phyloP scores from a whole-genome alignment of 2,113 vertebrate genomes.

The Plecotus auritus region DNA sequence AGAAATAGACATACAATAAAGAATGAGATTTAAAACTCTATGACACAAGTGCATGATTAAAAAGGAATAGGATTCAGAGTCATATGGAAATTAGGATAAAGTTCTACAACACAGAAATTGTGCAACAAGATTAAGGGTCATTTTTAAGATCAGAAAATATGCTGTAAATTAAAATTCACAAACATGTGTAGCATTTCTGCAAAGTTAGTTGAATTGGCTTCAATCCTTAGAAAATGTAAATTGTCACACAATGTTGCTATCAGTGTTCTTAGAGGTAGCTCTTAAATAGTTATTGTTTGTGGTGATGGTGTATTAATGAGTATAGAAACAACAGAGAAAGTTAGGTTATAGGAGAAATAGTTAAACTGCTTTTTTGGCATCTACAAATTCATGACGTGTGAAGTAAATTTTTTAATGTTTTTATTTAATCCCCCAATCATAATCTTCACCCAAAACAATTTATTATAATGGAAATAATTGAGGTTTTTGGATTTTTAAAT shows the following conservation, averaged over 20 bases:
- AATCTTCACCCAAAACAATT: not conserved
- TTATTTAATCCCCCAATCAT: not conserved
- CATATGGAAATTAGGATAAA: not conserved
- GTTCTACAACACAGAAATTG: not conserved
- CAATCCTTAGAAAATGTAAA: not conserved
- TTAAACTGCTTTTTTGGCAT: not conserved
- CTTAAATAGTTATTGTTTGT: not conserved
- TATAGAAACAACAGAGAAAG: not conserved
- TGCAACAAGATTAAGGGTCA: not conserved
- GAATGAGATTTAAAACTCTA: not conserved
- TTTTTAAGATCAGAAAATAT: not conserved
- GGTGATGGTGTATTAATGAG: not conserved
- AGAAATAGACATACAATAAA: not conserved
- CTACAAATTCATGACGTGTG: not conserved
- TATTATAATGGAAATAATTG: not conserved
- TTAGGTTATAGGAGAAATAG: not conserved
- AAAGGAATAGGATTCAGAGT: not conserved
- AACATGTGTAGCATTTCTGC: not conserved
- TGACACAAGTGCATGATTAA: not conserved
- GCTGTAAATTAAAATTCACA: not conserved
- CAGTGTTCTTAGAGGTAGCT: not conserved
- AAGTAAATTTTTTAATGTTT: not conserved
- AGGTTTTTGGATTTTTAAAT: not conserved
- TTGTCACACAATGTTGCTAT: not conserved
- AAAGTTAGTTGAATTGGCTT: not conserved